Evolutionary conservation across 1,140 invertebrate species (phyloP), one percentile per base, ranked within the genome.

Genomic region (Neodiprion virginianus): DNA sequence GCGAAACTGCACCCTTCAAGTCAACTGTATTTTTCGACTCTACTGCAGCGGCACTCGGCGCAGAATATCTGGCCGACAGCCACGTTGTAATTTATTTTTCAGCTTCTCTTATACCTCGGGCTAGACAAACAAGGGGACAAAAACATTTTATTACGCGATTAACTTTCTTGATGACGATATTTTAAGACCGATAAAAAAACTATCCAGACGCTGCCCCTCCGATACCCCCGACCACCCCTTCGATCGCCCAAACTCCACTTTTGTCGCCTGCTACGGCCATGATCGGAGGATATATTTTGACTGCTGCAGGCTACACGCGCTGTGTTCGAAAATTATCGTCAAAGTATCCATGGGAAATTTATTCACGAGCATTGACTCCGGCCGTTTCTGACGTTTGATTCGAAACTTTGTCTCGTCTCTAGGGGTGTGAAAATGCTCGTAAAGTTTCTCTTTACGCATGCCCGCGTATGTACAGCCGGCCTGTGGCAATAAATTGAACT

Each of bases 121-220:
- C 78, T 80, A 77, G 79, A 82, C 83, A 86, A 84, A 85, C 82
- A 83, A 79, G 77, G 77, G 80, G 76, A 82, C 80, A 83, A 84
- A 85, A 85, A 84, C 80, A 83, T 84, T 86, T 86, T 86, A 86
- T 85, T 84, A 83, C 80, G 79, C 82, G 83, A 86, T 86, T 83
- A 85, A 85, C 80, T 82, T 71, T 77, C 71, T 80, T 80, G 83
- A 83, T 79, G 81, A 80, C 78, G 74, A 83, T 83, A 84, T 83
- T 85, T 84, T 77, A 81, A 78, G 61, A 68, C 68, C 48, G 67
- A 78, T 77, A 80, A 84, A 83, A 40, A 77, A 74, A 17, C 17
- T 23, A 14, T 67, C 65, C 23, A 72, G 17, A 50, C 14, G 12
- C 23, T 53, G 11, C 67, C 12, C 17, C 10, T 21, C 21, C 67